Evolutionary conservation across 2,888 invertebrate species (phyloP), one percentile per base, ranked within the genome.

Genomic region (Geophilus truncorum): DNA sequence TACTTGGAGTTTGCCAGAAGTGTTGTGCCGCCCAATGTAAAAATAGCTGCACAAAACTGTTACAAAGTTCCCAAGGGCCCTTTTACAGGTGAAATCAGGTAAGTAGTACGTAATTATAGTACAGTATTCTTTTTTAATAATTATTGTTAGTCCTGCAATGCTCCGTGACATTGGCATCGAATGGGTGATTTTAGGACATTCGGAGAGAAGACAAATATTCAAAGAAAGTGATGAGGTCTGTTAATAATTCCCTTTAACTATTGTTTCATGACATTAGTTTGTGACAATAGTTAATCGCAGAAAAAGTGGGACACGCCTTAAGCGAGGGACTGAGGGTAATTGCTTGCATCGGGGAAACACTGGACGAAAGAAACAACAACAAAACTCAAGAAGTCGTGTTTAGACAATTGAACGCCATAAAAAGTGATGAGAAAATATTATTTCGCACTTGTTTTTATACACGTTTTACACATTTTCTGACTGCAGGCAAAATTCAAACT

Each of bases 151-250:
- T 32, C 96, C 98, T 9, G 93, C 93, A n/a, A 98, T 98, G 98
- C 91, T 99, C 82, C 92, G 94, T 87, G 98, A 99, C 87, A 90
- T 94, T 84, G 95, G 94, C 9, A 91, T 91, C 80, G 91, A 93
- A 25, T 99, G 97, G 97, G 98, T 98, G 0, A 98, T 99, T 85
- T 89, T 99, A 81, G 99, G 99, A 0, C 99, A 99, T 86, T 98
- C 98, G 0, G 99, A 99, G 87, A 92, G 99, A 84, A 92, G 99
- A 84, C 93, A 96, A 84, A 93, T 99, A 78, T 97, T 97, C 86
- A 93, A 93, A 4, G 98, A 98, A 89, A 90, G 90, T 80, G 96
- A 97, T 88, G 91, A 92, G 82, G 90, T 97, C 57, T 89, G 92
- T 82, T 7, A 40, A 12, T 18, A 18, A 9, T 76, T 77, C 77